A percentile compares a stretch with the other conserved stretches of the same genome.
These are phyloP conservation scores for Oegoconia quadripuncta DNA, from an alignment of 2,888 invertebrate species.

Conservation along the genomic window DNA sequence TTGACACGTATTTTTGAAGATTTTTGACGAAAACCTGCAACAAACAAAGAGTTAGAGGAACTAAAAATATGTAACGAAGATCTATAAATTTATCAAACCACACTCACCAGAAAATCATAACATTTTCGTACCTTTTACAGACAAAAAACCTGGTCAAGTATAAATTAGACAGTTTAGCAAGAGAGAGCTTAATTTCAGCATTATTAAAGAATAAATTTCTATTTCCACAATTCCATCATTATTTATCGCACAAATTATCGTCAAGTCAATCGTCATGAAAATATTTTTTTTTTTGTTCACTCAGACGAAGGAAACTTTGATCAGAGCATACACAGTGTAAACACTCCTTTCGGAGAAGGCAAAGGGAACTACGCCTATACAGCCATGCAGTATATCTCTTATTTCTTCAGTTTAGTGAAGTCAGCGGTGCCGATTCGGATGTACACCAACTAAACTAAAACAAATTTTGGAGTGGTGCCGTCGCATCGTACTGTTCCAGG, in stretches of 20 bases:
- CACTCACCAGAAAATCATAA: slow-evolving; percentile 16
- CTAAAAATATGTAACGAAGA: too few relatives aligned
- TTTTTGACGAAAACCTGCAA: slow-evolving; percentile 40
- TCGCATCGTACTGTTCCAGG: too few relatives aligned
- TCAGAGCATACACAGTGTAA: background rate
- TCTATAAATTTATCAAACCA: slow-evolving; percentile 2
- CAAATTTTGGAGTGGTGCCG: too few relatives aligned
- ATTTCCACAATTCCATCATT: slow-evolving; percentile 7
- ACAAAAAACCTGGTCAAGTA: slow-evolving; percentile 28
- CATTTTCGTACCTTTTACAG: slow-evolving; percentile 22
- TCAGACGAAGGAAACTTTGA: background rate
- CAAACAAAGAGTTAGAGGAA: too few relatives aligned
- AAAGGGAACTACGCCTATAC: too few relatives aligned
- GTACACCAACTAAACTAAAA: too few relatives aligned
- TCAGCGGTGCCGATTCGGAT: too few relatives aligned
- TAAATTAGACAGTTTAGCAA: slow-evolving; percentile 18
- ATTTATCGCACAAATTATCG: background rate
- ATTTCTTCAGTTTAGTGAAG: too few relatives aligned
- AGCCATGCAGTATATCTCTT: too few relatives aligned
- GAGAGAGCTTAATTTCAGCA: slow-evolving; percentile 19
- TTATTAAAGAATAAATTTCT: slow-evolving; percentile 1
- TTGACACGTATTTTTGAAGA: slow-evolving; percentile 29
- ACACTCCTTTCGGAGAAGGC: too few relatives aligned
- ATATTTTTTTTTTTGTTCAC: background rate
- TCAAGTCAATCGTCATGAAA: background rate